phyloP scores from a whole-genome alignment of 2,797 vertebrate species.

The Periparus ater region DNA sequence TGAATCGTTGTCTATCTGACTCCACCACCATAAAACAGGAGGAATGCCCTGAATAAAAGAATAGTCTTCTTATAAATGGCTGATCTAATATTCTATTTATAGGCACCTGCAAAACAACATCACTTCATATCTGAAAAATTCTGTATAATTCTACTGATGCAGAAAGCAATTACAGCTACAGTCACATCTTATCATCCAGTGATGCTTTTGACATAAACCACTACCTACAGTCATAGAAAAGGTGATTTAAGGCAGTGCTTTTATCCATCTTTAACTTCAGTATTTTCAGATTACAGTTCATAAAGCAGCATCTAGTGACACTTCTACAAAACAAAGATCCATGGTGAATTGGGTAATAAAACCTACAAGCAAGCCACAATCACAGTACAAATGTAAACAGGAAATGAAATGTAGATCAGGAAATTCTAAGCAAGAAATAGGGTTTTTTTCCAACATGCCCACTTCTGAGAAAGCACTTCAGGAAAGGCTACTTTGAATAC shows the following conservation, averaged over 20 bases:
- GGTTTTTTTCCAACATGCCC: background rate
- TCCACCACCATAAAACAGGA: constrained; percentile 31
- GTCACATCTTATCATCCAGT: background rate
- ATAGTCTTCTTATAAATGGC: constrained; percentile 25
- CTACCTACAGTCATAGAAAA: constrained; percentile 10
- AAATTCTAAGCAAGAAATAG: background rate
- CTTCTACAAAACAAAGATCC: constrained; percentile 4
- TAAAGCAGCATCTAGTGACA: background rate
- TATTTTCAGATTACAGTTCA: background rate
- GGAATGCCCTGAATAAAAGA: constrained; percentile 37
- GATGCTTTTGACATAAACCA: constrained; percentile 16
- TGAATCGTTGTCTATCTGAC: background rate
- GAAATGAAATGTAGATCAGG: background rate
- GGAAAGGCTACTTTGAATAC: background rate
- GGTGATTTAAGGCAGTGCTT: background rate
- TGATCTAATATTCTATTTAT: constrained; percentile 57
- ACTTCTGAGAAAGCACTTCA: background rate
- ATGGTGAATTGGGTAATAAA: background rate
- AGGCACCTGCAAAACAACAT: constrained; percentile 25
- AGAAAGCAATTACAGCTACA: constrained; percentile 21
- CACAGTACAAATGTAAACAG: background rate
- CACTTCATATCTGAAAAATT: constrained; percentile 27
- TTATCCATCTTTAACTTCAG: constrained; percentile 7
- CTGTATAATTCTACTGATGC: background rate
- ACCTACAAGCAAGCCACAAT: background rate